Percentiles rank a stretch among this genome's conserved stretches.
phyloP scores from a whole-genome alignment of 2,888 invertebrate species.

The Chrysomela aeneicollis region DNA sequence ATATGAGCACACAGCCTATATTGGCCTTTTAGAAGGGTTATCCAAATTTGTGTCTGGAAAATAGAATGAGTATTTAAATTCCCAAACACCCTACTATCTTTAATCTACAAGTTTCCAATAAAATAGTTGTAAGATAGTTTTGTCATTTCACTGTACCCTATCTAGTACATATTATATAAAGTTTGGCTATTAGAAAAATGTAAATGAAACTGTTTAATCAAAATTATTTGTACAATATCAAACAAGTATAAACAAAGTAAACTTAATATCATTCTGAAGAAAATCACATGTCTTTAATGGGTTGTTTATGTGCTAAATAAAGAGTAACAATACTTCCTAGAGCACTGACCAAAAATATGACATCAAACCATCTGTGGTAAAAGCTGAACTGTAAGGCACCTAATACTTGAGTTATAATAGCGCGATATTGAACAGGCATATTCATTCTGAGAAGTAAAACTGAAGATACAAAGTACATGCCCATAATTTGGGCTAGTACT shows the following conservation, averaged over 20 bases:
- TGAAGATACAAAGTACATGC: conserved; percentile 99
- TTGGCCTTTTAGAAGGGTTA: conserved; percentile 84
- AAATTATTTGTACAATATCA: no score
- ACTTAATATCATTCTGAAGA: neutral
- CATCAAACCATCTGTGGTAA: conserved; percentile 99
- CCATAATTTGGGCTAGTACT: conserved; percentile 98
- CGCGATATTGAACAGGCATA: conserved; percentile 96
- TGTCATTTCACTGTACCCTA: neutral
- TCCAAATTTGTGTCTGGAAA: conserved; percentile 83
- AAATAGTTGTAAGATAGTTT: conserved; percentile 4
- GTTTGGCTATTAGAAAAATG: no score
- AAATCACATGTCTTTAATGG: conserved; percentile 52
- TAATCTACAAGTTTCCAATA: conserved; percentile 31
- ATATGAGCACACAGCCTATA: conserved; percentile 93
- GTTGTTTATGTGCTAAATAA: conserved; percentile 89
- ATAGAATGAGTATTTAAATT: conserved; percentile 39
- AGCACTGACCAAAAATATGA: conserved; percentile 97
- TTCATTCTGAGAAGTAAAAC: conserved; percentile 98
- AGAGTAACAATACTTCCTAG: conserved; percentile 94
- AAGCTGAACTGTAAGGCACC: conserved; percentile 98
- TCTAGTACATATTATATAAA: no score
- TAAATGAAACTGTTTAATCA: no score
- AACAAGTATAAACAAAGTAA: neutral
- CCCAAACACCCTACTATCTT: conserved; percentile 30
- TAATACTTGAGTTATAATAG: conserved; percentile 89